phyloP scores from a whole-genome alignment of 2,113 vertebrate species.

The Dipodomys merriami region DNA sequence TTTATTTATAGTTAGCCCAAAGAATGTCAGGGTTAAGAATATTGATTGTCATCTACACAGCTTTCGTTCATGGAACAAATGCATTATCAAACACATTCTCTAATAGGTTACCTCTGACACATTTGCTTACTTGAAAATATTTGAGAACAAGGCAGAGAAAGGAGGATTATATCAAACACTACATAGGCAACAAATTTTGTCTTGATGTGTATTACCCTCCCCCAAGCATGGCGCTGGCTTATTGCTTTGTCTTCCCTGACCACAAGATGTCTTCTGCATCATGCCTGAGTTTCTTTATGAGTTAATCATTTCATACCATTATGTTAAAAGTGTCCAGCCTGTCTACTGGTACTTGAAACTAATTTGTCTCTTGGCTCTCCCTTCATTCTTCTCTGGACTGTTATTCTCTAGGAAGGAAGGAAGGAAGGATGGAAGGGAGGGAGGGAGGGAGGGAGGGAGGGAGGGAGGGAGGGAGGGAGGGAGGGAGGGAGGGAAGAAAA shows the following conservation, averaged over 20 bases:
- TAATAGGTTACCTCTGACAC: too few relatives aligned
- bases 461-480: too few relatives aligned
- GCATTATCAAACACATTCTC: neutral
- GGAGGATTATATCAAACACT: neutral
- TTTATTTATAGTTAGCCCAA: neutral
- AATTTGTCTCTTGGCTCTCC: conserved; percentile 47
- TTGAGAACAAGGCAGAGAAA: neutral
- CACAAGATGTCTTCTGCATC: neutral
- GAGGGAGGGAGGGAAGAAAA: too few relatives aligned
- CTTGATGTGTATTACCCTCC: neutral
- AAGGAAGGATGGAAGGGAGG: too few relatives aligned
- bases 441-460: too few relatives aligned
- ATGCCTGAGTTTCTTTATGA: neutral
- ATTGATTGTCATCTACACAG: neutral
- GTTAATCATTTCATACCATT: conserved; percentile 10
- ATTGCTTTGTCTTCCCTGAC: neutral
- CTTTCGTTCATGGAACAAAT: neutral
- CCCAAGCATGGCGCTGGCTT: neutral
- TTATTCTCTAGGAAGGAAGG: neutral
- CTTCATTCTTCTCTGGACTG: neutral
- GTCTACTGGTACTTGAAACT: conserved; percentile 44
- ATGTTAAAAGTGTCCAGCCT: neutral
- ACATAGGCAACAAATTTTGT: neutral
- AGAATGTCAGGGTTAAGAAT: neutral
- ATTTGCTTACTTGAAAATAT: too few relatives aligned